phyloP scores from a whole-genome alignment of 2,888 invertebrate genomes.

The Pollenia angustigena region DNA sequence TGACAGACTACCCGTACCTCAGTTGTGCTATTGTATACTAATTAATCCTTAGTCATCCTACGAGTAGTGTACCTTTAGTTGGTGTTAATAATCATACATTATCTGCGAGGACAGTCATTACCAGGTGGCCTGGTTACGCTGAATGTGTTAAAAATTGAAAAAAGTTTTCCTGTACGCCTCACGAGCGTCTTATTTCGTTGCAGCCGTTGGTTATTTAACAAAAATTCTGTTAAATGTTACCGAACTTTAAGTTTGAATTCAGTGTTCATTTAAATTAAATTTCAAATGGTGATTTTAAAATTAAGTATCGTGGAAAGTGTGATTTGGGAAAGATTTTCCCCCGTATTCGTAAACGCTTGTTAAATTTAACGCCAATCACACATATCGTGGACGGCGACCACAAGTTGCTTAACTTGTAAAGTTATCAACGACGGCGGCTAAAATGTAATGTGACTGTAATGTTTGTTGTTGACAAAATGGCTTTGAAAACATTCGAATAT shows the following conservation, averaged over 20 bases:
- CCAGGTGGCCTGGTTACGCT: slow-evolving; percentile 77
- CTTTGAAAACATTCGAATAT: too few relatives aligned
- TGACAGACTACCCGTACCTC: slow-evolving; percentile 85
- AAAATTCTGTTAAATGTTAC: slow-evolving; percentile 74
- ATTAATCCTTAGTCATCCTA: slow-evolving; percentile 82
- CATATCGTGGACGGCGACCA: too few relatives aligned
- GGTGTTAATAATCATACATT: slow-evolving; percentile 82
- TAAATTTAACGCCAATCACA: too few relatives aligned
- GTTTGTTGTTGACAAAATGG: too few relatives aligned
- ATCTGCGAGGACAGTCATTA: slow-evolving; percentile 79
- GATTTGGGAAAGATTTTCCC: background rate
- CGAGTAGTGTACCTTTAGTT: slow-evolving; percentile 85
- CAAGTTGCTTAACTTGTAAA: too few relatives aligned
- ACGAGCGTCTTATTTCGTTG: slow-evolving; percentile 77
- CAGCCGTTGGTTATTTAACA: slow-evolving; percentile 77
- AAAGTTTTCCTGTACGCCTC: slow-evolving; percentile 81
- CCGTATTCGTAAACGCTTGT: too few relatives aligned
- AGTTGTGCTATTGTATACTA: slow-evolving; percentile 86
- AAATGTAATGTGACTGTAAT: too few relatives aligned
- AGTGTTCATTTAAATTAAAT: background rate
- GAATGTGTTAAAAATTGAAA: slow-evolving; percentile 76
- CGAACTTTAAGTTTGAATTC: slow-evolving; percentile 73
- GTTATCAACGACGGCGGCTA: too few relatives aligned
- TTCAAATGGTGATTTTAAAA: background rate
- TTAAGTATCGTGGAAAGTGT: background rate